A percentile compares a stretch with the other conserved stretches of the same genome.
Evolutionary conservation across 2,888 invertebrate species (phyloP).

Genomic region (Capitulum mitella): DNA sequence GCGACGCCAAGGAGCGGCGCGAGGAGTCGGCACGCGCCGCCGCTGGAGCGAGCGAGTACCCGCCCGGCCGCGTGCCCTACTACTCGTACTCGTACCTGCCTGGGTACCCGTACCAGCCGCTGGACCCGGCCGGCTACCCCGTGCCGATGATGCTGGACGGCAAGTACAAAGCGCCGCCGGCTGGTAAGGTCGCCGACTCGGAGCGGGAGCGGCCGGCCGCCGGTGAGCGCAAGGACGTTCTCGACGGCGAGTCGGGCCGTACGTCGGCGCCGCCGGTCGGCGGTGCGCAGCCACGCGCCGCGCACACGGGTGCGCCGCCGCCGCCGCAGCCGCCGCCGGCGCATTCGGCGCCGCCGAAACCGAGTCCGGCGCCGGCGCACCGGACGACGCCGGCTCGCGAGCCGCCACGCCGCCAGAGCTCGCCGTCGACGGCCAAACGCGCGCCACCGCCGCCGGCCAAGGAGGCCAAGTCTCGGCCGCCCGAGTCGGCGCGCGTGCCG

Average conservation of each 20-base stretch:
- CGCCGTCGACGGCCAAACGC: neutral
- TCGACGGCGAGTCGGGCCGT: conserved; percentile 24
- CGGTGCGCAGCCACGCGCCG: conserved; percentile 3
- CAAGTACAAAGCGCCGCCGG: conserved; percentile 7
- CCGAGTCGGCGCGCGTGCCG: neutral
- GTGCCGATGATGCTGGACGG: conserved; percentile 36
- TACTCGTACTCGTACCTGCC: conserved; percentile 73
- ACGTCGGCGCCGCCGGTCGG: conserved; percentile 27
- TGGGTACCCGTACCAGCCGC: conserved; percentile 54
- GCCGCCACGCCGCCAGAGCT: neutral
- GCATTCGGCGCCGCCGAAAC: neutral
- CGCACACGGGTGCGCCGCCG: conserved; percentile 26
- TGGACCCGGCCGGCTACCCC: conserved; percentile 37
- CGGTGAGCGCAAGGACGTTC: neutral
- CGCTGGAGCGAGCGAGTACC: conserved; percentile 29
- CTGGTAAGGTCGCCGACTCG: neutral
- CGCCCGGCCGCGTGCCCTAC: conserved; percentile 49
- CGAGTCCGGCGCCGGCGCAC: neutral
- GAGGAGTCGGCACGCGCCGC: neutral
- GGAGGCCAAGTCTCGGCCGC: neutral
- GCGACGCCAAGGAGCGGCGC: neutral
- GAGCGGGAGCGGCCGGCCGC: conserved; percentile 5
- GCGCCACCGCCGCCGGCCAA: neutral
- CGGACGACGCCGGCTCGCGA: neutral
- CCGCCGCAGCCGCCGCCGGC: conserved; percentile 29